phyloP scores from a whole-genome alignment of 2,888 invertebrate species.

The Tupiocoris notatus region DNA sequence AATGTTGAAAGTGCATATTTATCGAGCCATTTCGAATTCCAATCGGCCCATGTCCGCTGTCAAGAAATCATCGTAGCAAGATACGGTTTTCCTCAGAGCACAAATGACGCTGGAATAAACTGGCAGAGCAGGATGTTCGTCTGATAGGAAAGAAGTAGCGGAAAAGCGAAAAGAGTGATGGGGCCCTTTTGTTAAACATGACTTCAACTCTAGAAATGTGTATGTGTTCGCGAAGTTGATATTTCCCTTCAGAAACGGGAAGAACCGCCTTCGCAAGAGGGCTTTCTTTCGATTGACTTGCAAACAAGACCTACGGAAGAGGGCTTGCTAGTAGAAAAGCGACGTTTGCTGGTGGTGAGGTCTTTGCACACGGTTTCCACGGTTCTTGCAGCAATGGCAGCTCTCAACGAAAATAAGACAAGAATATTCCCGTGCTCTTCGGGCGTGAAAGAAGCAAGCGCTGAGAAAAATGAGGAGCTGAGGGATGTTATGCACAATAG shows the following conservation, averaged over 20 bases:
- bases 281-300: slow-evolving; percentile 25
- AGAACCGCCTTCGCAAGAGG: neutral
- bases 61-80: neutral
- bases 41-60: neutral
- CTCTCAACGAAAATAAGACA: neutral
- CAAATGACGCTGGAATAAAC: neutral
- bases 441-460: neutral
- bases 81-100: neutral
- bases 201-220: slow-evolving; percentile 21
- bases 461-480: neutral
- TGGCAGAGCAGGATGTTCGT: neutral
- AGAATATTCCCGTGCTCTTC: neutral
- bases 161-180: slow-evolving; percentile 22
- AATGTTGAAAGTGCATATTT: neutral
- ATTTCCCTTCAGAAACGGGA: slow-evolving; percentile 6
- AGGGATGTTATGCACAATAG: neutral
- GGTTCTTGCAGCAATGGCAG: neutral
- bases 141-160: neutral
- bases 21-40: neutral
- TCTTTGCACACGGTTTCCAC: neutral
- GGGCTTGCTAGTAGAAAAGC: neutral
- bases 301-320: slow-evolving; percentile 16
- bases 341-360: neutral
- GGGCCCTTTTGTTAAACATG: slow-evolving; percentile 34
- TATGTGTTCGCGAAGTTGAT: slow-evolving; percentile 9